Percentiles rank a stretch among this genome's conserved stretches.
These are phyloP conservation scores for Chloroceryle aenea DNA, from an alignment of 2,113 vertebrate species.

Conservation along the genomic window DNA sequence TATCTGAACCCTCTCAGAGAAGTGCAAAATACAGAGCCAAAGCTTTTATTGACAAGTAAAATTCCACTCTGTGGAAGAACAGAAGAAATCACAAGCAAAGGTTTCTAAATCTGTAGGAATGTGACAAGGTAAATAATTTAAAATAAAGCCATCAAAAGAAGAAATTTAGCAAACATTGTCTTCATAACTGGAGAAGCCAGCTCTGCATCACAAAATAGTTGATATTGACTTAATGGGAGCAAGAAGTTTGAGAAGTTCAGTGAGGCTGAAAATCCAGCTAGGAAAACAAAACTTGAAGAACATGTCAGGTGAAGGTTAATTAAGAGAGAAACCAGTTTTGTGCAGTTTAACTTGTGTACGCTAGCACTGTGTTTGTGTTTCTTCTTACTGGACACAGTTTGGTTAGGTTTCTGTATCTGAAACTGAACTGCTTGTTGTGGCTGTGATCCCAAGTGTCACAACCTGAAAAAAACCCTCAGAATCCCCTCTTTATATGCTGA, in stretches of 20 bases:
- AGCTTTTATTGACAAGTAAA: neutral
- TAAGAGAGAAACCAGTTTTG: slow-evolving; percentile 5
- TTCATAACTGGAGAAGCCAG: neutral
- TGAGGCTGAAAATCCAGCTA: slow-evolving; percentile 33
- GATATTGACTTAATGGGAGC: slow-evolving; percentile 16
- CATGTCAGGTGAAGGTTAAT: neutral
- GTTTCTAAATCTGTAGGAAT: neutral
- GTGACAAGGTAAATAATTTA: neutral
- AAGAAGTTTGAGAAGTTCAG: neutral
- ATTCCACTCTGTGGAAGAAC: neutral
- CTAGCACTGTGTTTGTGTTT: neutral
- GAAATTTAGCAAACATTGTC: neutral
- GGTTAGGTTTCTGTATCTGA: neutral
- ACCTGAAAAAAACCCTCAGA: neutral
- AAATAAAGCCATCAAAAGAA: neutral
- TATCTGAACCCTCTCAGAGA: neutral
- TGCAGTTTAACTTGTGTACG: neutral
- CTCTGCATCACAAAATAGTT: neutral
- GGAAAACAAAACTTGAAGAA: neutral
- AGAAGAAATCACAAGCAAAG: neutral
- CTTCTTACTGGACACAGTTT: neutral
- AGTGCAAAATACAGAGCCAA: neutral
- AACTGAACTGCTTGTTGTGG: slow-evolving; percentile 5
- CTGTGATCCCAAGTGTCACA: neutral
- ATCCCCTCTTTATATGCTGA: neutral